Conservation (phyloP, 2,888 invertebrate genomes). For the Conus canariensis region DNA sequence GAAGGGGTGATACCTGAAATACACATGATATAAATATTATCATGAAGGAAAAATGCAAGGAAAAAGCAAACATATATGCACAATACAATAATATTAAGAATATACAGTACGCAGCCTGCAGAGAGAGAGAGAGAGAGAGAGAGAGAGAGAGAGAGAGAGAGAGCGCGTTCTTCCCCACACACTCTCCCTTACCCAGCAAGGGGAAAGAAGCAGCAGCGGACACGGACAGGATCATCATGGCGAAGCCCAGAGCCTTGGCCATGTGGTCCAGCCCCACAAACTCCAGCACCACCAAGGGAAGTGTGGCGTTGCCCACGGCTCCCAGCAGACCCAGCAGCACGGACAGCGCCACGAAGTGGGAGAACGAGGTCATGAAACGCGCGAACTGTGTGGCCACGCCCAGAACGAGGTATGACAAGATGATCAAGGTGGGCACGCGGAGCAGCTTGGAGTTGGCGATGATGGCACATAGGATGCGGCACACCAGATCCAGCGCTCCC, state of each 20-base stretch:
- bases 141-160: too few species aligned
- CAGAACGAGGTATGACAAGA: neutral
- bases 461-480: constrained; percentile 14
- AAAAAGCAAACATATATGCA: too few species aligned
- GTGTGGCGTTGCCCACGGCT: neutral
- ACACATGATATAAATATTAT: too few species aligned
- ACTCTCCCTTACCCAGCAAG: constrained; percentile 5
- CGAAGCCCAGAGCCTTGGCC: constrained; percentile 43
- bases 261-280: constrained; percentile 41
- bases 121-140: too few species aligned
- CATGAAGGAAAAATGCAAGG: too few species aligned
- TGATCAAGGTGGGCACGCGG: constrained; percentile 29
- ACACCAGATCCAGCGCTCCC: constrained; percentile 28
- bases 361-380: constrained; percentile 43
- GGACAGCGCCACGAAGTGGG: constrained; percentile 18
- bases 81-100: too few species aligned
- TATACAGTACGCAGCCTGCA: too few species aligned
- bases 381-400: constrained; percentile 40
- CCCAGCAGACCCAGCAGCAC: too few species aligned
- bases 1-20: too few species aligned
- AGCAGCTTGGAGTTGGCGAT: constrained; percentile 12
- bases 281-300: constrained; percentile 25
- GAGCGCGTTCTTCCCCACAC: too few species aligned
- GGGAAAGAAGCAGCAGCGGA: neutral
- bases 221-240: neutral